Evolutionary conservation across 2,797 vertebrate genomes (phyloP).

Genomic region (Lutjanus campechanus): DNA sequence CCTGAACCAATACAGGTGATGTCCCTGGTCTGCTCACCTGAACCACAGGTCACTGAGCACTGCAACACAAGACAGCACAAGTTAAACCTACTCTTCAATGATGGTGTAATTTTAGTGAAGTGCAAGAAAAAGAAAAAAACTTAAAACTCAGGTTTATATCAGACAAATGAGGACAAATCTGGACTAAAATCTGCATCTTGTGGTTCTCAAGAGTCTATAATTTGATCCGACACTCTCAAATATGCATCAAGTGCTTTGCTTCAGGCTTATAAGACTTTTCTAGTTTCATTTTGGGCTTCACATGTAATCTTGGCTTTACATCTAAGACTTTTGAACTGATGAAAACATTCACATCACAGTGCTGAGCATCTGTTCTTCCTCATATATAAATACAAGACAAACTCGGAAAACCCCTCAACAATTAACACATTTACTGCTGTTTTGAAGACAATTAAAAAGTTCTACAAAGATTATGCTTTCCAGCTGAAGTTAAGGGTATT

Average conservation of each 20-base stretch:
- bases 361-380: background rate
- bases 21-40: constrained; percentile 89
- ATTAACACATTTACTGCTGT: too few relatives aligned
- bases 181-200: background rate
- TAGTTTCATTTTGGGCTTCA: background rate
- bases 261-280: background rate
- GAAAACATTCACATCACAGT: background rate
- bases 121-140: background rate
- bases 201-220: background rate
- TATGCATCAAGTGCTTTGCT: too few relatives aligned
- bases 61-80: constrained; percentile 57
- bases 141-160: too few relatives aligned
- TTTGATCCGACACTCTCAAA: background rate
- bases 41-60: constrained; percentile 94
- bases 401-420: too few relatives aligned
- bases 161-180: background rate
- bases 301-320: background rate
- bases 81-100: background rate
- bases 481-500: background rate
- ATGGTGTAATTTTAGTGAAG: background rate
- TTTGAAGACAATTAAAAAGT: background rate
- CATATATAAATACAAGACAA: background rate
- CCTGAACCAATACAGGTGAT: constrained; percentile 86
- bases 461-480: background rate
- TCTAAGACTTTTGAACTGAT: background rate